Evolutionary conservation across 2,888 invertebrate species (phyloP).

Genomic region (Podabrus alpinus): DNA sequence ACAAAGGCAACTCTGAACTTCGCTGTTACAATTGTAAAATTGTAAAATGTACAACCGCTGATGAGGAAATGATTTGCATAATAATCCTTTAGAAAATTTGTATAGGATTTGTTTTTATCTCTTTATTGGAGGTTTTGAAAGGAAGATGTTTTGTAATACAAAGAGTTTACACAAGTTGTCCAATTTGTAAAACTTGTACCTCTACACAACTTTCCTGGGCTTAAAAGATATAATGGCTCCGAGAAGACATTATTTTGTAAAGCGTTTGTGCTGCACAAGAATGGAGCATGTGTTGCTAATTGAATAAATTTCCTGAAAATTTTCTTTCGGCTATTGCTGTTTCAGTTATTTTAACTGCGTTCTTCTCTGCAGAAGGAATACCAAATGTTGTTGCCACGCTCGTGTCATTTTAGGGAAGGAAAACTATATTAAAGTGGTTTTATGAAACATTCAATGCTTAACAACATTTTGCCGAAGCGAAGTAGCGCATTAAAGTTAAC

Average conservation of each 20-base stretch:
- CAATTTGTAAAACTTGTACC: not conserved
- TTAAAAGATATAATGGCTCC: not conserved
- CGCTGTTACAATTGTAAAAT: no score
- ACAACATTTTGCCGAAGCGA: not conserved
- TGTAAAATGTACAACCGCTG: not conserved
- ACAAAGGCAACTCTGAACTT: not conserved
- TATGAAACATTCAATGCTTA: not conserved
- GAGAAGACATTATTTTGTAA: not conserved
- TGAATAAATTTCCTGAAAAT: not conserved
- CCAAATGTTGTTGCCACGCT: not conserved
- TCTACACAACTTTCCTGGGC: not conserved
- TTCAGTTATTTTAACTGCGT: not conserved
- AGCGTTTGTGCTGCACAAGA: not conserved
- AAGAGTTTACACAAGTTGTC: not conserved
- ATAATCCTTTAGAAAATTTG: not conserved
- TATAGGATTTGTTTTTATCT: not conserved
- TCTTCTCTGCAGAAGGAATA: not conserved
- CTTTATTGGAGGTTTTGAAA: not conserved
- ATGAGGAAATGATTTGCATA: not conserved
- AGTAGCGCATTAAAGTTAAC: not conserved
- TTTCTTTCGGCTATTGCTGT: not conserved
- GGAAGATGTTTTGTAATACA: not conserved
- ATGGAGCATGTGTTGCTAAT: not conserved
- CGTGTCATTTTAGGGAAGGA: not conserved
- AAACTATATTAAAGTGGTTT: not conserved